Conservation (phyloP, 2,113 vertebrate genomes). For the Nicator chloris region DNA sequence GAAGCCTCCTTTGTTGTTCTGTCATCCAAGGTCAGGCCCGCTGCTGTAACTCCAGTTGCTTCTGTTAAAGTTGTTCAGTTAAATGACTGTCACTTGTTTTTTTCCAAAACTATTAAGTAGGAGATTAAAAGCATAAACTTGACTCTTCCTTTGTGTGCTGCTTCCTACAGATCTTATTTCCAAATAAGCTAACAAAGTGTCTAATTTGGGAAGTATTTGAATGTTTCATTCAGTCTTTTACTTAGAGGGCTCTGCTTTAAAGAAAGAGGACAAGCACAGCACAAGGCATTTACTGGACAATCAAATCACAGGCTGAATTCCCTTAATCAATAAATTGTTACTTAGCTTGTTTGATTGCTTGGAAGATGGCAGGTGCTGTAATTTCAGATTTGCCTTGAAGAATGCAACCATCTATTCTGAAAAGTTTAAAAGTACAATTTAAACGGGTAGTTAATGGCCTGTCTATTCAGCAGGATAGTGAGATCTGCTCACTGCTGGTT, state of each 20-base stretch:
- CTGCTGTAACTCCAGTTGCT: background rate
- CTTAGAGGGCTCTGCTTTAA: background rate
- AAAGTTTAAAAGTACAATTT: background rate
- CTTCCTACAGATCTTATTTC: background rate
- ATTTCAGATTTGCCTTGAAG: background rate
- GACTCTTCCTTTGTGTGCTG: background rate
- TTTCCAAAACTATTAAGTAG: background rate
- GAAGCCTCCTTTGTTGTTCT: constrained; percentile 32
- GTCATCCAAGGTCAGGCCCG: constrained; percentile 3
- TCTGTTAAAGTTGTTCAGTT: constrained; percentile 12
- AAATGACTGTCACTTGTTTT: background rate
- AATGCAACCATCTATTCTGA: background rate
- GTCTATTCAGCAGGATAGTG: background rate
- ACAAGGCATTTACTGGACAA: background rate
- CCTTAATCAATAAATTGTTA: background rate
- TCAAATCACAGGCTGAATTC: background rate
- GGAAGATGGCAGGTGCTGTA: background rate
- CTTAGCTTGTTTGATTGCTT: background rate
- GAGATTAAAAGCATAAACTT: background rate
- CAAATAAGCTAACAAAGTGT: background rate
- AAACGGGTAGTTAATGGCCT: background rate
- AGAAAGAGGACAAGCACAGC: background rate
- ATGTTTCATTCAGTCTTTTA: background rate
- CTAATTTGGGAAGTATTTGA: background rate
- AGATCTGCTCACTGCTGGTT: background rate